Evolutionary conservation across 2,113 vertebrate genomes (phyloP), one percentile per base, ranked within the genome.

Genomic region (Mormoops blainvillei): DNA sequence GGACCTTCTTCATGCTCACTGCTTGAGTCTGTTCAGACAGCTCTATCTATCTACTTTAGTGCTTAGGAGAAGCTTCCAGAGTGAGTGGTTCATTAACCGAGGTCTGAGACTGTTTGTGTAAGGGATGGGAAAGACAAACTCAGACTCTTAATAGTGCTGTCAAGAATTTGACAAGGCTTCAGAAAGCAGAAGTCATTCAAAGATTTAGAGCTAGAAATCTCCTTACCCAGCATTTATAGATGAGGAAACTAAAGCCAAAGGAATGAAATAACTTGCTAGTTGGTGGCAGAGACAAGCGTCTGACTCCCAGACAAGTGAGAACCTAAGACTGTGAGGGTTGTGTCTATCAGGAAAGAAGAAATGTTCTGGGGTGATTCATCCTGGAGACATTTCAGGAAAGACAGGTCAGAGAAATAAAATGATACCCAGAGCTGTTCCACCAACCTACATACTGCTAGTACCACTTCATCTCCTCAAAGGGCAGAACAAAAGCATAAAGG

Each of bases 131-230:
- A 76, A 41, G n/a, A 10, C 58, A 56, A 58, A 89, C 56, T 95
- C 91, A 65, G 43, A 89, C 45, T 91, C 77, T 71, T 91, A 80
- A 73, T 77, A 82, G 45, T 77, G 76, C 36, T 83, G 67, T 52
- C 77, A 87, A 84, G 56, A 94, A 80, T 58, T 77, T 88, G 84
- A 94, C 90, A 65, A 63, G 67, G 80, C 86, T 94, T 95, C 85
- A 86, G 76, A 92, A 33, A 95, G 70, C 56, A 85, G 58, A 67
- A 82, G 48, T 78, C 65, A 96, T 88, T 89, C 91, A 92, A 88
- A 87, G 43, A 70, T 91, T 56, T 56, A 52, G 33, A 93, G n/a
- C 33, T 78, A 85, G 43, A 88, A 86, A 45, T 52, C 38, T 24
- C 38, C 54, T 91, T 85, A 63, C 16, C 22, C 11, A 38, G 28